These are phyloP conservation scores for Phyllotreta striolata DNA, from an alignment of 2,888 invertebrate genomes.

Conservation along the genomic window DNA sequence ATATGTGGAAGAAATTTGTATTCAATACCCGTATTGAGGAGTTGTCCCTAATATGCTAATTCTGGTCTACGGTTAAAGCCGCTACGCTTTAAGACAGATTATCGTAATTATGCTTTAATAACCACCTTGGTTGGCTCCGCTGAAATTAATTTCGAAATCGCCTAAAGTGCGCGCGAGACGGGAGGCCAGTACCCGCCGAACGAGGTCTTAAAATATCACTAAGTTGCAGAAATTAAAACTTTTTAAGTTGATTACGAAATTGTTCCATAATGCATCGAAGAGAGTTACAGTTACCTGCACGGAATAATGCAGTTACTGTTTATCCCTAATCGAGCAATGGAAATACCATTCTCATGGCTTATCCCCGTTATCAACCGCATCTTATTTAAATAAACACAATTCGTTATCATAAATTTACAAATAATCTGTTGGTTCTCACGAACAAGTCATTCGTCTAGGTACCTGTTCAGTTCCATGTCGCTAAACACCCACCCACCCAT, in stretches of 20 bases:
- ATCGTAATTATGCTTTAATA: constrained; percentile 21
- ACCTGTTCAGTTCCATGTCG: constrained; percentile 36
- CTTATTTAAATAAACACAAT: constrained; percentile 30
- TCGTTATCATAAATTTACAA: constrained; percentile 33
- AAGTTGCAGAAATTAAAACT: too few relatives aligned
- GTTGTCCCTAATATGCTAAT: constrained; percentile 19
- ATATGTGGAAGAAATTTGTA: constrained; percentile 10
- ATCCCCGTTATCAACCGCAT: constrained; percentile 18
- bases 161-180: not conserved
- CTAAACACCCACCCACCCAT: constrained; percentile 43
- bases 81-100: constrained; percentile 14
- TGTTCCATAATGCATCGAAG: not conserved
- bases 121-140: constrained; percentile 17
- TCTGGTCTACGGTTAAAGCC: constrained; percentile 3
- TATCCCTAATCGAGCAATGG: constrained; percentile 4
- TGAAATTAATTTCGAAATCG: constrained; percentile 22
- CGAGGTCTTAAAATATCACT: too few relatives aligned
- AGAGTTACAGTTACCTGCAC: not conserved
- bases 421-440: constrained; percentile 38
- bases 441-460: constrained; percentile 30
- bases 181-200: too few relatives aligned
- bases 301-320: not conserved
- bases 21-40: constrained; percentile 11
- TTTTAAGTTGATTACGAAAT: too few relatives aligned
- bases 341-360: constrained; percentile 1